Evolutionary conservation across 2,888 invertebrate genomes (phyloP).

Genomic region (Portevinia maculata): DNA sequence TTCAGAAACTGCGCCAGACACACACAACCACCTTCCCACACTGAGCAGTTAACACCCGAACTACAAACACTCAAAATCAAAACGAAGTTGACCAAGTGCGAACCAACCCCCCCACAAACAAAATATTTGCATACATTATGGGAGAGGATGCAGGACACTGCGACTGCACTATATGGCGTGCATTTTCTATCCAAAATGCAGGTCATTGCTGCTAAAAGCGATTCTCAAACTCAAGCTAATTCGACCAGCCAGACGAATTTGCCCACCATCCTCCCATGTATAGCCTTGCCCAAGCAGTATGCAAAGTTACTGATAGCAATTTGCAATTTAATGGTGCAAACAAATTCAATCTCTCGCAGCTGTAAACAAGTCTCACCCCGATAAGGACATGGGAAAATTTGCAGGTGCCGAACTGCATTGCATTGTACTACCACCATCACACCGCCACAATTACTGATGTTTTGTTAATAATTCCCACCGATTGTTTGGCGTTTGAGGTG

Average conservation of each 20-base stretch:
- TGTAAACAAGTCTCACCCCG: conserved; percentile 73
- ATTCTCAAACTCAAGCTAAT: conserved; percentile 29
- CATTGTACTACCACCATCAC: conserved; percentile 19
- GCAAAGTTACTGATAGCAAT: conserved; percentile 82
- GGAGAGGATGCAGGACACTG: conserved; percentile 42
- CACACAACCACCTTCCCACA: conserved; percentile 57
- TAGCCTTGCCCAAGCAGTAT: conserved; percentile 74
- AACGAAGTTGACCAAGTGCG: conserved; percentile 56
- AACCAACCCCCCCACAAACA: conserved; percentile 15
- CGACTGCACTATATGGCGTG: conserved; percentile 18
- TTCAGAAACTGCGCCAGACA: conserved; percentile 52
- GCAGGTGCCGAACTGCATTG: conserved; percentile 63
- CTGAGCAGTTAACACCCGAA: conserved; percentile 78
- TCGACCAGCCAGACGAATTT: conserved; percentile 29
- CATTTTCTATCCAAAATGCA: conserved; percentile 59
- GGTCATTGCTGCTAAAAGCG: conserved; percentile 68
- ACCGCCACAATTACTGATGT: conserved; percentile 57
- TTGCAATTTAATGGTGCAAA: conserved; percentile 82
- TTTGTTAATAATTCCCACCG: conserved; percentile 70
- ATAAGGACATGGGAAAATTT: conserved; percentile 74
- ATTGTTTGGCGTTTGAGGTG: conserved; percentile 33
- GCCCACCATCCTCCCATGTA: conserved; percentile 17
- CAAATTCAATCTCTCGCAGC: conserved; percentile 80
- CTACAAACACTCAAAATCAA: conserved; percentile 75
- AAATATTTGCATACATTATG: conserved; percentile 66